phyloP scores from a whole-genome alignment of 2,888 invertebrate genomes.

The Achlya flavicornis region DNA sequence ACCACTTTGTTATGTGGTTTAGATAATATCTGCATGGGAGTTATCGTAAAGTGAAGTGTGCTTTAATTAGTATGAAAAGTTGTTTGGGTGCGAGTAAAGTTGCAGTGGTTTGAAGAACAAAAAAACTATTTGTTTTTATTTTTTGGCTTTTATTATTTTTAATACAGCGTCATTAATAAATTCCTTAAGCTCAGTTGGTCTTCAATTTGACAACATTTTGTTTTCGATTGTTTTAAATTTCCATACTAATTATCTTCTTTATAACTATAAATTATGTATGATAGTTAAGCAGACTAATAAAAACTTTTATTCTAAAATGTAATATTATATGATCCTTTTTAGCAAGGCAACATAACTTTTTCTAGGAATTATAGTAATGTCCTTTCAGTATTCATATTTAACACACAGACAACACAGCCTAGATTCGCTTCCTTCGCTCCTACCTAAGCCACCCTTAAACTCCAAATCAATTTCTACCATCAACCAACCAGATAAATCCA shows the following conservation, averaged over 20 bases:
- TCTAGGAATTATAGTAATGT: not conserved
- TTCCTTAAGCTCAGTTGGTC: too few species aligned
- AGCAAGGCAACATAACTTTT: too few species aligned
- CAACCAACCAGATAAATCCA: not conserved
- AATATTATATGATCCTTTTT: too few species aligned
- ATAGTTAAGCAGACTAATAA: too few species aligned
- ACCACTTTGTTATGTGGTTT: conserved; percentile 8
- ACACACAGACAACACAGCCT: not conserved
- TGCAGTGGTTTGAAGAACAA: not conserved
- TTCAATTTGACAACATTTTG: too few species aligned
- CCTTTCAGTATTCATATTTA: not conserved
- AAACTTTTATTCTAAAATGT: too few species aligned
- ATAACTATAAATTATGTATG: too few species aligned
- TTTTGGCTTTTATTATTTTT: not conserved
- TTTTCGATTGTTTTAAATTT: too few species aligned
- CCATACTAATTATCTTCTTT: too few species aligned
- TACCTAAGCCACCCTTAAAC: too few species aligned
- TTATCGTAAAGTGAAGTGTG: not conserved
- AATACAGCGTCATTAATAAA: too few species aligned
- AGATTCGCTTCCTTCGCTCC: too few species aligned
- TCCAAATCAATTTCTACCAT: not conserved
- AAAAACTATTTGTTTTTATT: not conserved
- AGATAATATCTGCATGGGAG: conserved; percentile 2
- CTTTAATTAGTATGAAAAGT: not conserved
- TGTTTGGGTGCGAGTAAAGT: not conserved